Base-by-base conservation (phyloP, 2,888 invertebrate genomes). In the Zaprionus obscuricornis region DNA sequence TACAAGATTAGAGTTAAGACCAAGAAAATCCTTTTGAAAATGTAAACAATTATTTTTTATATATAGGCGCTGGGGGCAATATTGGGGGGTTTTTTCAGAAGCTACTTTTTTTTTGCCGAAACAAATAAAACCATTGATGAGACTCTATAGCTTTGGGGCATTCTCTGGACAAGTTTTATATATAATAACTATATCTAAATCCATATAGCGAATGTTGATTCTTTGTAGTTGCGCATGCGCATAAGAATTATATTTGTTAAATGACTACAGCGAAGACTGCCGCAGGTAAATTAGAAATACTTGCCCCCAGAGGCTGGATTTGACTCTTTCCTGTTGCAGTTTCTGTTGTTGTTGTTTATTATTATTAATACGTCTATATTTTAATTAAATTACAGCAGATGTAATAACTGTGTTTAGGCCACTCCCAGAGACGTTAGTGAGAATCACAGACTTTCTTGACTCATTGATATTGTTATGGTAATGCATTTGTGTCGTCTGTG, bases 361-460 rank as follows among this genome's bases (percentile, higher is more conserved):
- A 37, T 63, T 70, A 72, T 67, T 72, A 78, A 75, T 75, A 72
- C 47, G 57, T 74, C 59, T 77, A 72, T 82, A 67, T 79, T 79
- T 75, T 73, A 82, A 73, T 82, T 78, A 75, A 78, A 82, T 82
- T 74, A 70, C 75, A 78, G 78, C 50, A 40, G 17, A 18, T 49
- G 45, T 77, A 81, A 81, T 72, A 55, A 73, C 69, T 46, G 76
- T 77, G 45, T 66, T 77, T 75, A 71, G 42, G 59, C 29, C 47
- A 39, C 50, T 33, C 45, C 57, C 37, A 40, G 60, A 59, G 39
- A 40, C 17, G 46, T 55, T 39, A n/a, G n/a, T n/a, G n/a, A n/a
- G n/a, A n/a, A n/a, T n/a, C n/a, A n/a, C n/a, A n/a, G 50, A 47
- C 59, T 65, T 36, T 31, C 40, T 43, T 67, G 63, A 52, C 58